Conservation (phyloP, 2,888 invertebrate species). For the Mystacides longicornis region DNA sequence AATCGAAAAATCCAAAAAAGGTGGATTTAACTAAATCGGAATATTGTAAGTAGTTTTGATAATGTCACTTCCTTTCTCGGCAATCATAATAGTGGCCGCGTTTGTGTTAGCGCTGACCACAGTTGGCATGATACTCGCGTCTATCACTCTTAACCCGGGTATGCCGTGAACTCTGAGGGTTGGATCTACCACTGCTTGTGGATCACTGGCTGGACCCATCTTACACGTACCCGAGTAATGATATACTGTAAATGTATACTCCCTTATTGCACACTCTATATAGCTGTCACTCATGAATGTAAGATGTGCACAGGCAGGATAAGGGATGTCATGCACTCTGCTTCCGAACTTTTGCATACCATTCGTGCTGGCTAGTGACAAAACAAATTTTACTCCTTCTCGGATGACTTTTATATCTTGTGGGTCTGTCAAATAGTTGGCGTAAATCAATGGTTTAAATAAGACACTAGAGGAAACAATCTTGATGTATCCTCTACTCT, state of each 20-base stretch:
- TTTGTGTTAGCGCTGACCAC: conserved; percentile 57
- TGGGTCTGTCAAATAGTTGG: conserved; percentile 49
- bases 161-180: conserved; percentile 48
- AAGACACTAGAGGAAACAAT: conserved; percentile 46
- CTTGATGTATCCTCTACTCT: conserved; percentile 47
- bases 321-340: conserved; percentile 11
- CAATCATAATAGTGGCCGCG: conserved; percentile 57
- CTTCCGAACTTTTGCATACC: conserved; percentile 13
- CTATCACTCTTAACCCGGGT: conserved; percentile 49
- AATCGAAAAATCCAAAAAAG: too few species aligned
- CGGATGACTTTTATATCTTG: conserved; percentile 42
- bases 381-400: conserved; percentile 32
- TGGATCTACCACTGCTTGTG: conserved; percentile 48
- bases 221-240: conserved; percentile 61
- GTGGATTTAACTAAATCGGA: too few species aligned
- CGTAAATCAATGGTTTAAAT: conserved; percentile 49
- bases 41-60: too few species aligned
- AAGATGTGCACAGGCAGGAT: conserved; percentile 19
- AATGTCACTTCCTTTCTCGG: conserved; percentile 57
- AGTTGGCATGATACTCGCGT: conserved; percentile 60
- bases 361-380: conserved; percentile 29
- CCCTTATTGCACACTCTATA: conserved; percentile 40
- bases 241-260: conserved; percentile 44
- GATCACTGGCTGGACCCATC: conserved; percentile 49
- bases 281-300: conserved; percentile 41